A percentile compares a stretch with the other conserved stretches of the same genome.
Evolutionary conservation across 2,888 invertebrate genomes (phyloP).

Genomic region (Tribolium freemani): DNA sequence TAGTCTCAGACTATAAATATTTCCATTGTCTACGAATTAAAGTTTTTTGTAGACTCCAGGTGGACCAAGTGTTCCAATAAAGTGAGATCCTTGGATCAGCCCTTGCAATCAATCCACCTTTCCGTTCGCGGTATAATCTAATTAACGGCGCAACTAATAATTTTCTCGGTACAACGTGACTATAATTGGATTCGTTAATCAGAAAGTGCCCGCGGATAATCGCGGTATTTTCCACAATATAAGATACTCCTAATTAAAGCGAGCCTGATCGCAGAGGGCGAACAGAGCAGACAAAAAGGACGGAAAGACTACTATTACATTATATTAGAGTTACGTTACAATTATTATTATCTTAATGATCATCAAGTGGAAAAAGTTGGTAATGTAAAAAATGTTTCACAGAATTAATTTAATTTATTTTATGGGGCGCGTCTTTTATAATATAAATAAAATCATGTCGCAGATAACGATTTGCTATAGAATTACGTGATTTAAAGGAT

Average conservation of each 20-base stretch:
- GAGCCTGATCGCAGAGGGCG: constrained; percentile 38
- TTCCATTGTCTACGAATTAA: too few relatives aligned
- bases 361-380: constrained; percentile 18
- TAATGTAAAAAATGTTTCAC: constrained; percentile 12
- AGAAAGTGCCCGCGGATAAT: constrained; percentile 67
- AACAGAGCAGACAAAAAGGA: constrained; percentile 20
- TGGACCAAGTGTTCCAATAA: not conserved
- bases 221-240: constrained; percentile 62
- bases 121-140: constrained; percentile 63
- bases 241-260: constrained; percentile 61
- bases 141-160: constrained; percentile 68
- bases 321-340: constrained; percentile 21
- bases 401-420: constrained; percentile 22
- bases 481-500: constrained; percentile 6
- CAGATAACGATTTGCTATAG: not conserved
- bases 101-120: constrained; percentile 55
- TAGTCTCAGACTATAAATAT: too few relatives aligned
- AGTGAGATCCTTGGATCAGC: constrained; percentile 22
- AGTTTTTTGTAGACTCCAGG: not conserved
- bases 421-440: constrained; percentile 8
- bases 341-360: constrained; percentile 34
- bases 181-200: constrained; percentile 69
- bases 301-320: constrained; percentile 24
- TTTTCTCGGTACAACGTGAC: constrained; percentile 67
- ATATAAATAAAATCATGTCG: not conserved